A percentile compares a stretch with the other conserved stretches of the same genome.
Conservation (phyloP, 92 coral and sea anemone species). For the Porites cylindrica region DNA sequence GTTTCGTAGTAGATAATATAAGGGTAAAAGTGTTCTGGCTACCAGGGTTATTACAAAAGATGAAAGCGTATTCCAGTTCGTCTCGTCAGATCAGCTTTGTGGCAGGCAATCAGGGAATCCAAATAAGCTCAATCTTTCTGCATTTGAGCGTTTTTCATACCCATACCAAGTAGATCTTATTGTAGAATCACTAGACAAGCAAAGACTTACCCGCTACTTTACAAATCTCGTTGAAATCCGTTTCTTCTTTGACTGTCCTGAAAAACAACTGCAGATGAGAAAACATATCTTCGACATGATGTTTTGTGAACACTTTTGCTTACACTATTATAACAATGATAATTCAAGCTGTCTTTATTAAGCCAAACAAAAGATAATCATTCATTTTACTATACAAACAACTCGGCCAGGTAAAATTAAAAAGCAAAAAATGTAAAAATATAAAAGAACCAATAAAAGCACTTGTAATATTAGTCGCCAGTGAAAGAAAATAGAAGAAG, state of each 20-base stretch:
- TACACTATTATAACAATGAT: slow-evolving; percentile 4
- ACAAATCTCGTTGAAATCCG: background rate
- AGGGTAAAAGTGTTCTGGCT: too few relatives aligned
- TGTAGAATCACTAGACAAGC: too few relatives aligned
- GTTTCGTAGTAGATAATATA: too few relatives aligned
- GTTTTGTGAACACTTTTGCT: slow-evolving; percentile 9
- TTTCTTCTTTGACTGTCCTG: background rate
- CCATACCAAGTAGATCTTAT: too few relatives aligned
- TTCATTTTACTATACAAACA: slow-evolving; percentile 38
- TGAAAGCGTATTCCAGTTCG: too few relatives aligned
- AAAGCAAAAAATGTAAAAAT: background rate
- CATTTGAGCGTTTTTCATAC: too few relatives aligned
- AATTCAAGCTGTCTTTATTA: slow-evolving; percentile 18
- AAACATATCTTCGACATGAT: background rate
- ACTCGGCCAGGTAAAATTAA: background rate
- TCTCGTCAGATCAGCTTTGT: too few relatives aligned
- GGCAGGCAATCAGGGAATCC: too few relatives aligned
- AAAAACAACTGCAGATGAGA: too few relatives aligned
- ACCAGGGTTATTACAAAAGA: too few relatives aligned
- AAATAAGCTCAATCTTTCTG: too few relatives aligned
- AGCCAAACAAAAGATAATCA: slow-evolving; percentile 14
- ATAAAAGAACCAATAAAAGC: background rate
- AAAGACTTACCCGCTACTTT: too few relatives aligned
- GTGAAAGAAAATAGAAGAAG: background rate
- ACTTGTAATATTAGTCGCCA: background rate